A percentile compares a stretch with the other conserved stretches of the same genome.
phyloP scores from a whole-genome alignment of 2,888 invertebrate genomes.

The Rutpela maculata region DNA sequence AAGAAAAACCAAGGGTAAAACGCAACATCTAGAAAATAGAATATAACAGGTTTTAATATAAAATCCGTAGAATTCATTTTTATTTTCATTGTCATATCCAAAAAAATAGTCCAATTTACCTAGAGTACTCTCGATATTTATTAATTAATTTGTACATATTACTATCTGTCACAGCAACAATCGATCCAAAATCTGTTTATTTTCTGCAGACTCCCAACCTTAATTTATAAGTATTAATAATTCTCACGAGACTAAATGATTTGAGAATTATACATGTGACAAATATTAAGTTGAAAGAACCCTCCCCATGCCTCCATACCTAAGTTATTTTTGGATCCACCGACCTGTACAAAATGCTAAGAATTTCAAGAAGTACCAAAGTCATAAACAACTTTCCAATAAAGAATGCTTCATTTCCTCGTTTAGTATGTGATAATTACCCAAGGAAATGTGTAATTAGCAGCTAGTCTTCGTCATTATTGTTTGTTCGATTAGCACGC shows the following conservation, averaged over 20 bases:
- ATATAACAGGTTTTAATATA: too few relatives aligned
- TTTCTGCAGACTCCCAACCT: too few relatives aligned
- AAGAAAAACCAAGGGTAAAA: too few relatives aligned
- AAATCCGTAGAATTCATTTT: too few relatives aligned
- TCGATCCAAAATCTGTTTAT: too few relatives aligned
- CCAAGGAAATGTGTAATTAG: not conserved
- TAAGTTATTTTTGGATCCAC: conserved; percentile 13
- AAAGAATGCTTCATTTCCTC: not conserved
- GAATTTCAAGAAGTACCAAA: not conserved
- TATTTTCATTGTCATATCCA: not conserved
- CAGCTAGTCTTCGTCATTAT: not conserved
- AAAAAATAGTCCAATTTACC: too few relatives aligned
- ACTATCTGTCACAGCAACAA: too few relatives aligned
- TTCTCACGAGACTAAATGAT: not conserved
- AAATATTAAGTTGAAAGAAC: not conserved
- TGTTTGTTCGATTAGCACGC: not conserved
- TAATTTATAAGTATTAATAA: too few relatives aligned
- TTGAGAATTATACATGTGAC: conserved; percentile 1
- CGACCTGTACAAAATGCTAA: conserved; percentile 4
- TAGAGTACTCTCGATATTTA: too few relatives aligned
- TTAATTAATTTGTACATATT: too few relatives aligned
- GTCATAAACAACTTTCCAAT: not conserved
- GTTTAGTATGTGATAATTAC: not conserved
- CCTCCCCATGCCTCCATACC: not conserved
- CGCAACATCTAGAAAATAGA: too few relatives aligned